Evolutionary conservation across 2,888 invertebrate species (phyloP).

Genomic region (Andrena haemorrhoa): DNA sequence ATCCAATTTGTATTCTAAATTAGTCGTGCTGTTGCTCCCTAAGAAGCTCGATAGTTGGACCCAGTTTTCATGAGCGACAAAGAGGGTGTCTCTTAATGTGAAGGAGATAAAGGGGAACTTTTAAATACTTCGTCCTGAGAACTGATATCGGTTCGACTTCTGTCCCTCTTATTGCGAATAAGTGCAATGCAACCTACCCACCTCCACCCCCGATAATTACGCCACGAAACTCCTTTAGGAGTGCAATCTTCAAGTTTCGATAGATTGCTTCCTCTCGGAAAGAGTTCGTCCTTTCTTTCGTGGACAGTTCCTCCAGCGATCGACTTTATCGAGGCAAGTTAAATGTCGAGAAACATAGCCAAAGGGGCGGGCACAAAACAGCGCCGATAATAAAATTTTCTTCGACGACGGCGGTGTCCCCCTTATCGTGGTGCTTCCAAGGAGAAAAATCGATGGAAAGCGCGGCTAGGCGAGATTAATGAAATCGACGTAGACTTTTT

Average conservation of each 20-base stretch:
- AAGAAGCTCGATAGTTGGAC: too few species aligned
- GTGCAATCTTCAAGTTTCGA: slow-evolving; percentile 10
- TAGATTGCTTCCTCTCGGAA: slow-evolving; percentile 22
- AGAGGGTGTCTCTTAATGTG: neutral
- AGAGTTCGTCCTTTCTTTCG: neutral
- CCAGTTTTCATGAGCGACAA: too few species aligned
- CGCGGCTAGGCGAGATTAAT: neutral
- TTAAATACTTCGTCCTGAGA: neutral
- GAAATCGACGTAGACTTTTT: neutral
- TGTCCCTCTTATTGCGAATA: neutral
- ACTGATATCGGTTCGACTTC: neutral
- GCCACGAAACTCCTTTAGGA: slow-evolving; percentile 5
- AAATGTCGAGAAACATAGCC: slow-evolving; percentile 40
- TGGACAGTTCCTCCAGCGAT: slow-evolving; percentile 12
- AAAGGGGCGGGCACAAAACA: neutral
- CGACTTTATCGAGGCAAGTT: slow-evolving; percentile 44
- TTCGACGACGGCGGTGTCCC: slow-evolving; percentile 5
- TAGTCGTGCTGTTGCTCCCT: too few species aligned
- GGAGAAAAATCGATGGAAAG: slow-evolving; percentile 26
- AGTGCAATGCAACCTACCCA: neutral
- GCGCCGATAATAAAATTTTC: slow-evolving; percentile 41
- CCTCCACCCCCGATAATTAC: slow-evolving; percentile 12
- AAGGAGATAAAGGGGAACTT: neutral
- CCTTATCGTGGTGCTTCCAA: slow-evolving; percentile 29
- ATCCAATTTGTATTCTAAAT: too few species aligned